phyloP scores from a whole-genome alignment of 2,888 invertebrate species.

The Petrolisthes cinctipes region DNA sequence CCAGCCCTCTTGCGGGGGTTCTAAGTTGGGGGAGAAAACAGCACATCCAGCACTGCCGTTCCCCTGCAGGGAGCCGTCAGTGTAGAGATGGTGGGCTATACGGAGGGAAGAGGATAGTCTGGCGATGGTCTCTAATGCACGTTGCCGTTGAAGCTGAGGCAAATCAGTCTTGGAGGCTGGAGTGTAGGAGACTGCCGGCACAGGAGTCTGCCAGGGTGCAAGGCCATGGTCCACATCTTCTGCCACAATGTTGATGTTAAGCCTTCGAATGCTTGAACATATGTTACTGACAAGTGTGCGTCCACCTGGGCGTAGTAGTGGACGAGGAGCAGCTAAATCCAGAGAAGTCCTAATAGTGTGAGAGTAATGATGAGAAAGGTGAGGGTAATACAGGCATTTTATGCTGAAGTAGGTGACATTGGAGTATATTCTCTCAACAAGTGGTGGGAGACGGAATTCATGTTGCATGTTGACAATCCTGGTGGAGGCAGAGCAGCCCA shows the following conservation, averaged over 20 bases:
- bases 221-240: background rate
- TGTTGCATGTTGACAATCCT: conserved; percentile 19
- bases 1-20: conserved; percentile 4
- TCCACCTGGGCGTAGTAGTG: too few relatives aligned
- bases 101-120: background rate
- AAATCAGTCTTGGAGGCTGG: too few relatives aligned
- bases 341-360: conserved; percentile 4
- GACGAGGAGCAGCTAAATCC: background rate
- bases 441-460: conserved; percentile 6
- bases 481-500: background rate
- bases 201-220: conserved; percentile 20
- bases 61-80: conserved; percentile 5
- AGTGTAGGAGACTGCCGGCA: too few relatives aligned
- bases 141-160: too few relatives aligned
- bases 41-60: conserved; percentile 10
- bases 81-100: conserved; percentile 30
- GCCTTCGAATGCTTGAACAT: too few relatives aligned
- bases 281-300: too few relatives aligned
- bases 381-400: conserved; percentile 5
- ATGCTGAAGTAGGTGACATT: conserved; percentile 22
- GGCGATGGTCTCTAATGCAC: too few relatives aligned
- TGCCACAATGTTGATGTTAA: conserved; percentile 17
- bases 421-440: conserved; percentile 23
- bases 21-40: background rate
- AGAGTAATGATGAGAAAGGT: conserved; percentile 10